Evolutionary conservation across 2,888 invertebrate species (phyloP).

Genomic region (Endotricha flammealis): DNA sequence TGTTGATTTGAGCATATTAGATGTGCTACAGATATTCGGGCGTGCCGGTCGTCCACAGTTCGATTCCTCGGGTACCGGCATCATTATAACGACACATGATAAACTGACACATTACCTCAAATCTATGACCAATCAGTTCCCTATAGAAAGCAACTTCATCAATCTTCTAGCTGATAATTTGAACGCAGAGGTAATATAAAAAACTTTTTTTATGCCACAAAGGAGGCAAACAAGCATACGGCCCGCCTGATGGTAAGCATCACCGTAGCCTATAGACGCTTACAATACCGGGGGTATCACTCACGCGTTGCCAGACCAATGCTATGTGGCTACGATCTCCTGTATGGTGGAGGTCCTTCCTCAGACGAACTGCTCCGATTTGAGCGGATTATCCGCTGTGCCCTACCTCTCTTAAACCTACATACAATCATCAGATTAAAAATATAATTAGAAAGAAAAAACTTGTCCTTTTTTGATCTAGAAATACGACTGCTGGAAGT

Average conservation of each 20-base stretch:
- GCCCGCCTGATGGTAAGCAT: too few relatives aligned
- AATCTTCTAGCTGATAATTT: slow-evolving; percentile 95
- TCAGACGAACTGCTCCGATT: too few relatives aligned
- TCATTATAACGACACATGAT: slow-evolving; percentile 95
- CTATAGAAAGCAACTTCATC: slow-evolving; percentile 98
- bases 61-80: slow-evolving; percentile 95
- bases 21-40: slow-evolving; percentile 99
- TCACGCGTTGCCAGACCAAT: too few relatives aligned
- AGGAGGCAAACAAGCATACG: too few relatives aligned
- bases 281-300: too few relatives aligned
- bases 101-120: slow-evolving; percentile 96
- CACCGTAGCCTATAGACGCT: too few relatives aligned
- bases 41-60: slow-evolving; percentile 99
- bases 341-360: too few relatives aligned
- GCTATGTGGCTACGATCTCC: too few relatives aligned
- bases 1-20: slow-evolving; percentile 96
- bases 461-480: slow-evolving; percentile 7
- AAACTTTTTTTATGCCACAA: not conserved
- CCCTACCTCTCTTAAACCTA: too few relatives aligned
- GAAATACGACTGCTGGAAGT: too few relatives aligned
- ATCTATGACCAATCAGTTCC: slow-evolving; percentile 96
- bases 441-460: not conserved
- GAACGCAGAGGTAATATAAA: slow-evolving; percentile 91
- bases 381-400: too few relatives aligned
- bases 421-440: not conserved